These are phyloP conservation scores for Smutsia temminckii DNA, from an alignment of 2,797 vertebrate species.

Conservation along the genomic window DNA sequence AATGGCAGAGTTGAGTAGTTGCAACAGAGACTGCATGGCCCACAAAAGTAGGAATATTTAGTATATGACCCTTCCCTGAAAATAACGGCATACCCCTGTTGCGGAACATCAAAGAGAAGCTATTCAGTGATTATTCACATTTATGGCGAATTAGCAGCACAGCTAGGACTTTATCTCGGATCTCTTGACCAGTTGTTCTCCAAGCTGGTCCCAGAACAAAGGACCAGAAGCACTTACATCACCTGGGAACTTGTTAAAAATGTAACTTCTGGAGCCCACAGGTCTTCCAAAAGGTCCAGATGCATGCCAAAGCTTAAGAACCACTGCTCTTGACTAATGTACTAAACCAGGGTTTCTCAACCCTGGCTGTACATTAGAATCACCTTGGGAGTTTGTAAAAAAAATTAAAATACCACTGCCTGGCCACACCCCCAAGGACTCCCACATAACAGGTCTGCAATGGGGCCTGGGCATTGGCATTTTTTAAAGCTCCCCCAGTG, in stretches of 20 bases:
- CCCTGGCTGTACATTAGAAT: background rate
- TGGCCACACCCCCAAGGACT: background rate
- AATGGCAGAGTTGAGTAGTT: background rate
- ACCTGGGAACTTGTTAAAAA: background rate
- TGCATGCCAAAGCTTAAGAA: background rate
- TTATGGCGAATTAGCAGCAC: background rate
- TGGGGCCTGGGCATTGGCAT: background rate
- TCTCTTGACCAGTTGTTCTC: background rate
- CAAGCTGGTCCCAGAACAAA: background rate
- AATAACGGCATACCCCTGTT: background rate
- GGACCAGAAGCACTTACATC: background rate
- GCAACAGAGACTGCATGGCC: background rate
- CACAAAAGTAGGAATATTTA: background rate
- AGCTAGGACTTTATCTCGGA: background rate
- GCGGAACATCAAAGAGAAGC: background rate
- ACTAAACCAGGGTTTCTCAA: background rate
- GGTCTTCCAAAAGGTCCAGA: background rate
- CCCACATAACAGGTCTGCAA: background rate
- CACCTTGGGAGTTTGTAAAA: background rate
- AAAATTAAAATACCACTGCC: background rate
- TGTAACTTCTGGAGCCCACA: background rate
- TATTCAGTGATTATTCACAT: background rate
- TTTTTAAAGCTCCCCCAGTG: background rate
- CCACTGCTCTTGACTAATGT: background rate
- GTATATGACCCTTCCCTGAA: background rate